These are phyloP conservation scores for Ceyx erithaca DNA, from an alignment of 2,797 vertebrate genomes.

Conservation along the genomic window DNA sequence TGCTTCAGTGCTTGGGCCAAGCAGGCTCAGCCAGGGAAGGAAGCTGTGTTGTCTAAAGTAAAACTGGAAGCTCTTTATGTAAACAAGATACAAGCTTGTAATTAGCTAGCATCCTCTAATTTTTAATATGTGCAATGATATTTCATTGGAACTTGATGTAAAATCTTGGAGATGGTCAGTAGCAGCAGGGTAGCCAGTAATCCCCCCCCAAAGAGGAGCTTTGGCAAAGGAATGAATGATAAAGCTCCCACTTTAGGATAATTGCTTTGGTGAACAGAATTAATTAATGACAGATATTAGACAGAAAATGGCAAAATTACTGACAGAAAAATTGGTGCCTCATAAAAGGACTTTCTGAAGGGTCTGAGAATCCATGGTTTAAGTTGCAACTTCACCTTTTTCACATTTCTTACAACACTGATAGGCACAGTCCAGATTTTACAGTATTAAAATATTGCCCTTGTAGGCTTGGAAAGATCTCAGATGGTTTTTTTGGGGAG, in stretches of 20 bases:
- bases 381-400: neutral
- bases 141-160: neutral
- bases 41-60: neutral
- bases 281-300: neutral
- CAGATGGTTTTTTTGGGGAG: rapidly evolving
- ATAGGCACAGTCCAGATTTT: neutral
- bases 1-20: neutral
- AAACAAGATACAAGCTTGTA: neutral
- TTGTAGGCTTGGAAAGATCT: neutral
- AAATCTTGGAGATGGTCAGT: neutral
- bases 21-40: neutral
- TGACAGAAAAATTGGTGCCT: neutral
- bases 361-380: neutral
- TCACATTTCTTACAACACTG: neutral
- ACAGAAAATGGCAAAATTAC: neutral
- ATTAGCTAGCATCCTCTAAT: neutral
- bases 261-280: neutral
- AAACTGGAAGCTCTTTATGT: neutral
- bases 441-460: neutral
- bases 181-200: neutral
- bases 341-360: neutral
- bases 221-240: neutral
- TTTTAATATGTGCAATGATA: neutral
- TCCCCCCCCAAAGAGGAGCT: neutral
- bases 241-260: neutral